A percentile compares a stretch with the other conserved stretches of the same genome.
Conservation (phyloP, 1,140 invertebrate genomes). For the Bactericera cockerelli region DNA sequence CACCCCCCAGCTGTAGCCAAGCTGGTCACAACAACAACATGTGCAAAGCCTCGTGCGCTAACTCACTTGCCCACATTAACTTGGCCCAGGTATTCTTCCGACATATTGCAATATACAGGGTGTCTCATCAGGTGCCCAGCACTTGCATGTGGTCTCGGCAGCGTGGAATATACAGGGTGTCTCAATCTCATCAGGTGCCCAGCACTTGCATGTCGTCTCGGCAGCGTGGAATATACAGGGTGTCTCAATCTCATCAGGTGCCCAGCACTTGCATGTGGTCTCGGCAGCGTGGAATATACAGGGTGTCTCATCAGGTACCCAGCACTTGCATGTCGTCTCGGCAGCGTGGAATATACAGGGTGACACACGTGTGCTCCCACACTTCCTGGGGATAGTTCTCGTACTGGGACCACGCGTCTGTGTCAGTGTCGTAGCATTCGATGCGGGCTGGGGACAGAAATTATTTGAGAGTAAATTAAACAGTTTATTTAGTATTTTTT, state of each 20-base stretch:
- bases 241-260: slow-evolving; percentile 32
- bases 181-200: slow-evolving; percentile 27
- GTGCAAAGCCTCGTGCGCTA: no score
- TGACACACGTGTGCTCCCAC: slow-evolving; percentile 50
- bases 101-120: no score
- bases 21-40: no score
- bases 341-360: slow-evolving; percentile 44
- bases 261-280: slow-evolving; percentile 38
- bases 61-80: no score
- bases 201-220: slow-evolving; percentile 40
- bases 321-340: slow-evolving; percentile 40
- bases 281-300: slow-evolving; percentile 37
- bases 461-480: not conserved
- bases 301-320: slow-evolving; percentile 10
- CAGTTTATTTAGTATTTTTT: not conserved
- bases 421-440: slow-evolving; percentile 44
- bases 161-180: slow-evolving; percentile 33
- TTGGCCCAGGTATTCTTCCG: no score
- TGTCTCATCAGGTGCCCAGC: slow-evolving; percentile 19
- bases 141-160: slow-evolving; percentile 41
- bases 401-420: slow-evolving; percentile 38
- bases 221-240: slow-evolving; percentile 44
- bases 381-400: slow-evolving; percentile 47
- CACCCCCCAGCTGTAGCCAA: no score
- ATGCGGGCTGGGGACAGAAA: slow-evolving; percentile 33